Conservation (phyloP, 2,113 vertebrate species). For the Labeo catla region DNA sequence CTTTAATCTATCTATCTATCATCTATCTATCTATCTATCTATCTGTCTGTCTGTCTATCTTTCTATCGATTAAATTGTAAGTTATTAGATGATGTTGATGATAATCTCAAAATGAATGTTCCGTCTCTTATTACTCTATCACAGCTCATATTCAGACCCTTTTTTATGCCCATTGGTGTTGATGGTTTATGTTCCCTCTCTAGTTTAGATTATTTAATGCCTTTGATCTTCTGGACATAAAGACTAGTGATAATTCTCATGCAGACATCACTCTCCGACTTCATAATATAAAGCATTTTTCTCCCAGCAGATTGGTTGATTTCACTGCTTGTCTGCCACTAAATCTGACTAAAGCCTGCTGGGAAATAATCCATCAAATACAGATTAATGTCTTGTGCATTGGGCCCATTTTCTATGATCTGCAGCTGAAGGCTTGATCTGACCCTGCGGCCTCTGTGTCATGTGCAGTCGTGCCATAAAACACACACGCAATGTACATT, state of each 20-base stretch:
- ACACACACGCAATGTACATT: background rate
- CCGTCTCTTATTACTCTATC: background rate
- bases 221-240: background rate
- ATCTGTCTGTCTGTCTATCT: background rate
- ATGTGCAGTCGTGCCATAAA: background rate
- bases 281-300: constrained; percentile 9
- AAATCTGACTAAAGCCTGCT: constrained; percentile 38
- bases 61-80: background rate
- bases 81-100: background rate
- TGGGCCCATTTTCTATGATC: constrained; percentile 41
- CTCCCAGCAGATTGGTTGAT: constrained; percentile 12
- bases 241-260: background rate
- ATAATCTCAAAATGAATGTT: background rate
- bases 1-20: too few relatives aligned
- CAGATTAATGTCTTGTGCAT: constrained; percentile 50
- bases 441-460: background rate
- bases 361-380: constrained; percentile 53
- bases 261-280: constrained; percentile 3
- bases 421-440: constrained; percentile 7
- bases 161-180: background rate
- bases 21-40: too few relatives aligned
- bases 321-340: constrained; percentile 32
- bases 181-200: background rate
- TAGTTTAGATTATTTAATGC: constrained; percentile 16
- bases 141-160: background rate